Percentiles rank a stretch among this genome's conserved stretches.
phyloP scores from a whole-genome alignment of 2,113 vertebrate genomes.

The Scartelaos histophorus region DNA sequence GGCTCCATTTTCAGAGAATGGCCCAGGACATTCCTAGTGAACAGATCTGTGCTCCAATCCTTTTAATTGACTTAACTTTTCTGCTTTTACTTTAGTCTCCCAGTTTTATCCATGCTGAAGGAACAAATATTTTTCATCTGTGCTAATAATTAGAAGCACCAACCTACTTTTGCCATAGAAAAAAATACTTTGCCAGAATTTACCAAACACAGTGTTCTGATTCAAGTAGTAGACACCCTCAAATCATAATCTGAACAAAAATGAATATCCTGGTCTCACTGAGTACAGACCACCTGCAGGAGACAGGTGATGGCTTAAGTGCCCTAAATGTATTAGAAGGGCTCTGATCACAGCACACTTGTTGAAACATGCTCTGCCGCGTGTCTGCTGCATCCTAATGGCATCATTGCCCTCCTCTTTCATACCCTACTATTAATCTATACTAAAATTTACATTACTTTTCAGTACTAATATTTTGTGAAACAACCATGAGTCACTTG shows the following conservation, averaged over 20 bases:
- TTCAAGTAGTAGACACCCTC: neutral
- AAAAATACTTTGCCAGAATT: neutral
- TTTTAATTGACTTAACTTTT: neutral
- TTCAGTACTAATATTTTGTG: neutral
- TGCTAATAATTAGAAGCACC: neutral
- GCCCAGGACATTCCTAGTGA: neutral
- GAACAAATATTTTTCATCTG: neutral
- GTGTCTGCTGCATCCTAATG: constrained; percentile 7
- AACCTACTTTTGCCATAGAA: neutral
- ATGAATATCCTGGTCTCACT: neutral
- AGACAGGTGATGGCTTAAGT: neutral
- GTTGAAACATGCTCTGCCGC: constrained; percentile 16
- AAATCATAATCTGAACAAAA: neutral
- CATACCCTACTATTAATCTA: neutral
- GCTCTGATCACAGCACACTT: neutral
- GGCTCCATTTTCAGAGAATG: too few relatives aligned
- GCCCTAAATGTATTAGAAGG: neutral
- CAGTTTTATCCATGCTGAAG: neutral
- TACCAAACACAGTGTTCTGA: neutral
- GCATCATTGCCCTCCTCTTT: constrained; percentile 2
- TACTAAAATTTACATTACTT: too few relatives aligned
- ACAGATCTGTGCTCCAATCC: neutral
- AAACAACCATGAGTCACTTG: neutral
- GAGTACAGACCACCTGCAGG: neutral
- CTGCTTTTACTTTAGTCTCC: neutral